These are phyloP conservation scores for Eumacrocentrus americanus DNA, from an alignment of 2,888 invertebrate species.

Conservation along the genomic window DNA sequence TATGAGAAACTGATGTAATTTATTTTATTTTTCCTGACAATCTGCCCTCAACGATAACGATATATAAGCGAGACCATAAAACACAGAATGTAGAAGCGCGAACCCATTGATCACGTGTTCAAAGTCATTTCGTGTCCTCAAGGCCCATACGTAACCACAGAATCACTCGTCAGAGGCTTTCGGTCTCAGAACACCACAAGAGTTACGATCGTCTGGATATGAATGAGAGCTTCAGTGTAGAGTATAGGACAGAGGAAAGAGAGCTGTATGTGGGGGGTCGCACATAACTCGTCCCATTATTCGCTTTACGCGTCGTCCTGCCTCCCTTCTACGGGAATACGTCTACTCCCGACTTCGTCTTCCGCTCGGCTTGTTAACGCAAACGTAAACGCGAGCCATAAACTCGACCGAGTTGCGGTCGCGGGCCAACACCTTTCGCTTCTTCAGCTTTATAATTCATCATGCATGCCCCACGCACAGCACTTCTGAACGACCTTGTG, in stretches of 20 bases:
- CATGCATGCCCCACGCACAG: not conserved
- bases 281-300: slow-evolving; percentile 42
- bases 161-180: slow-evolving; percentile 11
- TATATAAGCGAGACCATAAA: not conserved
- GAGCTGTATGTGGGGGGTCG: not conserved
- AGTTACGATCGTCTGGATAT: slow-evolving; percentile 8
- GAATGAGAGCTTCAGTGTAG: not conserved
- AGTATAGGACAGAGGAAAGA: not conserved
- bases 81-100: not conserved
- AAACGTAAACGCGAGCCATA: slow-evolving; percentile 39
- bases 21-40: too few species aligned
- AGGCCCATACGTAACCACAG: not conserved
- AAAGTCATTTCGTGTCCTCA: slow-evolving; percentile 3
- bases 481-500: not conserved
- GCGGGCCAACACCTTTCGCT: slow-evolving; percentile 11
- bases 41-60: too few species aligned
- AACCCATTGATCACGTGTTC: slow-evolving; percentile 13
- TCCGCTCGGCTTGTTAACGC: slow-evolving; percentile 44
- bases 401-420: slow-evolving; percentile 30
- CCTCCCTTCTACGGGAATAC: slow-evolving; percentile 17
- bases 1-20: too few species aligned
- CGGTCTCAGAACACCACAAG: slow-evolving; percentile 11
- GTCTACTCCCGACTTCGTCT: slow-evolving; percentile 22
- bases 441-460: not conserved
- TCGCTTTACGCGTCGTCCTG: slow-evolving; percentile 33